Evolutionary conservation across 2,888 invertebrate species (phyloP), one percentile per base, ranked within the genome.

Genomic region (Aelia acuminata): DNA sequence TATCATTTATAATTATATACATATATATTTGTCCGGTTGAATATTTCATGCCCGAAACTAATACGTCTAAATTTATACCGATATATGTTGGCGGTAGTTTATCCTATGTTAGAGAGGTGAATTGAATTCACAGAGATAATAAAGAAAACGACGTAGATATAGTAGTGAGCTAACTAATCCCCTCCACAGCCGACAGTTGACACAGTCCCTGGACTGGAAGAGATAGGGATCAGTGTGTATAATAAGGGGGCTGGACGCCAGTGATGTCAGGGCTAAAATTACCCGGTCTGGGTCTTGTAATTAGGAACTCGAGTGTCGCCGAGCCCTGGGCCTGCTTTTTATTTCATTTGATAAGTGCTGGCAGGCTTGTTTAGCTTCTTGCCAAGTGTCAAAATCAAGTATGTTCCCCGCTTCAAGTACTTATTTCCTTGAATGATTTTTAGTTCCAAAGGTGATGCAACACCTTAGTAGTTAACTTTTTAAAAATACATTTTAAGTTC

Each of bases 241-340:
- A 70, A 70, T 70, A 70, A 43, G 43, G 22, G 43, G 43, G n/a
- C 80, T 80, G 80, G 80, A 47, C 80, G 80, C 80, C 80, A 80
- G 80, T 80, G 80, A 80, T 80, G 80, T 80, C 80, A 80, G 43
- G n/a, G 80, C 80, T 80, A 80, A 80, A 80, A 80, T 80, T 80
- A 80, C 43, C n/a, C 80, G 15, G 43, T 10, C 80, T 80, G 80
- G n/a, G 11, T 47, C 80, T 80, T 80, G 80, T 80, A 80, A 80
- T 80, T 80, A 47, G 80, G 80, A 80, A 43, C 80, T 43, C 22
- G 80, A 39, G 80, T 43, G 80, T 80, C 39, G n/a, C 26, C 35
- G 63, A 20, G 35, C 35, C 35, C 63, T 70, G 15, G 8, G 35
- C n/a, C n/a, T 18, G 15, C 63, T 70, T 70, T 70, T 70, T 70